Evolutionary conservation across 1,140 invertebrate genomes (phyloP), one percentile per base, ranked within the genome.

Genomic region (Drosophila truncata): DNA sequence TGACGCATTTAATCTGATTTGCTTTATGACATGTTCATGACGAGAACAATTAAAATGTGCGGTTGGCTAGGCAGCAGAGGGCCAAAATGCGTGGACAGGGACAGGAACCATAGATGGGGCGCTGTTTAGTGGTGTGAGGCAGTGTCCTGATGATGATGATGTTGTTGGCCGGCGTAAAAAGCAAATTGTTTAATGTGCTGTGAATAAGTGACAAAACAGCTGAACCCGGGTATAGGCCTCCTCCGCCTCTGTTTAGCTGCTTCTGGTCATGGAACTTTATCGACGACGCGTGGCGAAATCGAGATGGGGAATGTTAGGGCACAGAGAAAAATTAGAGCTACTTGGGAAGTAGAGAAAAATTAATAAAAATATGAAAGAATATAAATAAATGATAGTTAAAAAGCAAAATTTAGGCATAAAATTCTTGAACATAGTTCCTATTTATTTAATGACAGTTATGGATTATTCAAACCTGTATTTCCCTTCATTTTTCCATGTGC

Each of bases 1-100:
- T 85, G 85, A 88, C 85, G 85, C 85, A 88, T 88, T 88, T 88
- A 90, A 88, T 88, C 85, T 88, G 85, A 88, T 90, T 88, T 88
- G 85, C 85, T 90, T 88, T 88, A 88, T 88, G 85, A 88, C 85
- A 88, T 88, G 85, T 88, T 88, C 85, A 88, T 88, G 85, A 88
- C 85, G 85, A 88, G 81, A 90, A 88, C 85, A 88, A 88, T 88
- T 88, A 88, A 90, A 88, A 88, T 88, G 85, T 90, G 84, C 84
- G 84, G 77, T 88, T 88, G 85, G 85, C 84, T 88, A 78, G 84
- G 85, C 84, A 88, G 65, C 80, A 64, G 82, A 79, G 77, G 37
- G 76, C 63, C 49, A 54, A 67, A 63, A 35, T 46, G 16, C 44
- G 25, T n/a, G 37, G 39, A 1, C 23, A 52, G 20, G 50, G 46